Evolutionary conservation across 2,797 vertebrate species (phyloP).

Genomic region (Pseudotriccus pelzelni): DNA sequence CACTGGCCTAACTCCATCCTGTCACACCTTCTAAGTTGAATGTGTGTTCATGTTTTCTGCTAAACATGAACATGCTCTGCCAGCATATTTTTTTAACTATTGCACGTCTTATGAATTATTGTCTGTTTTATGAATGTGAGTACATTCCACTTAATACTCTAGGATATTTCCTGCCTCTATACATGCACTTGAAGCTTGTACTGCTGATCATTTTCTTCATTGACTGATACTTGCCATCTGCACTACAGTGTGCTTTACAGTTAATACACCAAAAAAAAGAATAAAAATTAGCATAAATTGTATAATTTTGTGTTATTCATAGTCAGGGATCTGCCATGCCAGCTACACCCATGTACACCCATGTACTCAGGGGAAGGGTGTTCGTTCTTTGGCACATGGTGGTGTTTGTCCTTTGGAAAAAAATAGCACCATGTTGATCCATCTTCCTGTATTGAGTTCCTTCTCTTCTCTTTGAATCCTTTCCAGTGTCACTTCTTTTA

Average conservation of each 20-base stretch:
- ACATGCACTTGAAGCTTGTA: not conserved
- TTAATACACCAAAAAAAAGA: not conserved
- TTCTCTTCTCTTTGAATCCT: not conserved
- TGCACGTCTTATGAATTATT: not conserved
- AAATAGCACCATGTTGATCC: not conserved
- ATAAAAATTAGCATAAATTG: not conserved
- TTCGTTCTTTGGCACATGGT: not conserved
- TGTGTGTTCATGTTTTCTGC: not conserved
- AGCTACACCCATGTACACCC: not conserved
- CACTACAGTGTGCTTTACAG: not conserved
- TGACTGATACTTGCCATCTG: not conserved
- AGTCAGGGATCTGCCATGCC: not conserved
- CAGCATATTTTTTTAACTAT: not conserved
- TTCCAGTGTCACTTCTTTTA: not conserved
- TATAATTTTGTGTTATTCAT: not conserved
- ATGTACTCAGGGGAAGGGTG: not conserved
- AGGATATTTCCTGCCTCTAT: not conserved
- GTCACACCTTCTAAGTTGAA: not conserved
- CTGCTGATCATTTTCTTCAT: not conserved
- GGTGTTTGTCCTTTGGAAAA: not conserved
- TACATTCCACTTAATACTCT: not conserved
- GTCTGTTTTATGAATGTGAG: not conserved
- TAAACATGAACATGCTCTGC: not conserved
- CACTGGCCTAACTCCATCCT: not conserved
- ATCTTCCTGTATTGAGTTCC: not conserved